phyloP scores from a whole-genome alignment of 2,888 invertebrate species.

The Ormyrus labotus region DNA sequence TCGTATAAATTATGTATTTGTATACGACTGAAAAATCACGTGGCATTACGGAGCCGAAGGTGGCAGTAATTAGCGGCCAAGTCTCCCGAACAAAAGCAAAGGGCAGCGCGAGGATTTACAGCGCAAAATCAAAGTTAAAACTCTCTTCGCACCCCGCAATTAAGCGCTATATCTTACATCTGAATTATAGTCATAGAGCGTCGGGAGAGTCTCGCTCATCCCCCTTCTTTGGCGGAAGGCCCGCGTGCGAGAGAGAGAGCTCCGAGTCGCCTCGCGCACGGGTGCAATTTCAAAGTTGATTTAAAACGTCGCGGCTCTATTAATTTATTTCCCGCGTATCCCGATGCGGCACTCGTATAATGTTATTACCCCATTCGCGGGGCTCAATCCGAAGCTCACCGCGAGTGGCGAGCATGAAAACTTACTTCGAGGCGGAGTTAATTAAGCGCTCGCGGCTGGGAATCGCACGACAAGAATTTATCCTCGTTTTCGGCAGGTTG shows the following conservation, averaged over 20 bases:
- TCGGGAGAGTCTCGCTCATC: neutral
- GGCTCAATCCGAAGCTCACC: too few relatives aligned
- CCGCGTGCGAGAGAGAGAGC: neutral
- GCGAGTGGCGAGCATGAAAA: too few relatives aligned
- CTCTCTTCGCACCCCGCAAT: slow-evolving; percentile 6
- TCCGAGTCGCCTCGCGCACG: neutral
- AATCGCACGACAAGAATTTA: neutral
- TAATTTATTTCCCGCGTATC: neutral
- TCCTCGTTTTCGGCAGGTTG: too few relatives aligned
- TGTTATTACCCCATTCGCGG: neutral
- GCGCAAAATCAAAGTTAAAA: slow-evolving; percentile 7
- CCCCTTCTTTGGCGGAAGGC: neutral
- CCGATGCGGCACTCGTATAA: neutral
- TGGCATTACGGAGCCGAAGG: too few relatives aligned
- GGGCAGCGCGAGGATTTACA: neutral
- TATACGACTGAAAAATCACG: too few relatives aligned
- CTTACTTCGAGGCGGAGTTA: neutral
- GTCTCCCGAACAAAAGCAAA: too few relatives aligned
- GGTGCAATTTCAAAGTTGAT: slow-evolving; percentile 23
- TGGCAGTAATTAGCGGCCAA: too few relatives aligned
- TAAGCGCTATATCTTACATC: slow-evolving; percentile 12
- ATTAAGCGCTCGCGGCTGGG: neutral
- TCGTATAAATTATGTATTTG: too few relatives aligned
- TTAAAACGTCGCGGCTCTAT: slow-evolving; percentile 2
- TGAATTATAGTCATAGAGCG: slow-evolving; percentile 10